Conservation (phyloP, 64 coral and sea anemone genomes). For the Stichodactyla mertensii region DNA sequence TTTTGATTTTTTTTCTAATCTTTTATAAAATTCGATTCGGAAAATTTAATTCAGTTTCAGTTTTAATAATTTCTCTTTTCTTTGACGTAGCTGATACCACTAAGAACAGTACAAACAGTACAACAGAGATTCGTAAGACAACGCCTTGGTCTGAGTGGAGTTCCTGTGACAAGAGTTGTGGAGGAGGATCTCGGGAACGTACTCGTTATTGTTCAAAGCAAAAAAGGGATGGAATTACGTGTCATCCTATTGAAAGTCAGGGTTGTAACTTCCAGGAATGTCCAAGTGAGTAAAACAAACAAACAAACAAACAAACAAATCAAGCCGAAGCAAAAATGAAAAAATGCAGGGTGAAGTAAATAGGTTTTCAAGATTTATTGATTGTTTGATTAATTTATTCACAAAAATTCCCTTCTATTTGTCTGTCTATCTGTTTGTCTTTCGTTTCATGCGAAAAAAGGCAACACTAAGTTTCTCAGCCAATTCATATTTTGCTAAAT, state of each 20-base stretch:
- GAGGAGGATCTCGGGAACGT: slow-evolving; percentile 16
- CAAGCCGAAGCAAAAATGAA: no score
- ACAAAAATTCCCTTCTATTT: no score
- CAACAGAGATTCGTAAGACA: slow-evolving; percentile 19
- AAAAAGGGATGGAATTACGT: slow-evolving; percentile 1
- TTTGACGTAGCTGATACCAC: not conserved
- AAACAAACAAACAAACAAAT: not conserved
- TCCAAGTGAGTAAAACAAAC: slow-evolving; percentile 10
- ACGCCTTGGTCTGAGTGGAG: slow-evolving; percentile 33
- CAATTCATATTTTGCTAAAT: not conserved
- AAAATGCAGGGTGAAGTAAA: no score
- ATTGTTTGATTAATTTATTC: no score
- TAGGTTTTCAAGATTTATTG: no score
- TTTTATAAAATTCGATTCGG: no score
- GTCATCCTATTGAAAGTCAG: slow-evolving; percentile 12
- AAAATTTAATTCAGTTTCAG: not conserved
- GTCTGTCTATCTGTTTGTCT: not conserved
- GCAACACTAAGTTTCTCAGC: no score
- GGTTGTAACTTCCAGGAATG: slow-evolving; percentile 44
- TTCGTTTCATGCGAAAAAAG: not conserved
- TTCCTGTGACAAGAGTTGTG: slow-evolving; percentile 46
- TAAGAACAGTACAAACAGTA: not conserved
- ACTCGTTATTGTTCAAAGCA: slow-evolving; percentile 34
- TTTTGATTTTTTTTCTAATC: not conserved
- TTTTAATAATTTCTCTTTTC: not conserved